These are phyloP conservation scores for Busseola fusca DNA, from an alignment of 2,888 invertebrate genomes.

Conservation along the genomic window DNA sequence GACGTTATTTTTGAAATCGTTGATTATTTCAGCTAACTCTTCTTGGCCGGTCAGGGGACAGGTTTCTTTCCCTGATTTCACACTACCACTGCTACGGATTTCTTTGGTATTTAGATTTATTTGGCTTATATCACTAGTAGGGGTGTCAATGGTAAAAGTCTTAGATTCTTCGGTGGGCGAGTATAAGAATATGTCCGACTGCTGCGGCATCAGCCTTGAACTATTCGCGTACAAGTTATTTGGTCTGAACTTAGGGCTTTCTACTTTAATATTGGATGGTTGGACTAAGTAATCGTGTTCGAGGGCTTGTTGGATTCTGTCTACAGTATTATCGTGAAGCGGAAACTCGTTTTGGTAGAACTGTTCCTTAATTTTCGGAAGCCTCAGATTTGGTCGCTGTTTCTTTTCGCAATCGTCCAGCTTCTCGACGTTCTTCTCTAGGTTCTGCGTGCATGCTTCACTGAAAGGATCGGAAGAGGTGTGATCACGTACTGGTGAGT, in stretches of 20 bases:
- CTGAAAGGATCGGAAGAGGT: slow-evolving; percentile 82
- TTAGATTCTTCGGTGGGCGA: slow-evolving; percentile 87
- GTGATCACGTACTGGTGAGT: slow-evolving; percentile 72
- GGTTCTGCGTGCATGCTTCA: slow-evolving; percentile 83
- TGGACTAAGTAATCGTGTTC: slow-evolving; percentile 90
- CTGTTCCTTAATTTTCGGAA: slow-evolving; percentile 84
- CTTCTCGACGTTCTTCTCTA: slow-evolving; percentile 77
- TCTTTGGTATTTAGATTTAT: slow-evolving; percentile 85
- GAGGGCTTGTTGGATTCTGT: slow-evolving; percentile 85
- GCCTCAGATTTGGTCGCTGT: slow-evolving; percentile 83
- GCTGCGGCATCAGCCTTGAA: slow-evolving; percentile 82
- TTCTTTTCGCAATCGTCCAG: slow-evolving; percentile 74
- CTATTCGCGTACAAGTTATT: slow-evolving; percentile 86
- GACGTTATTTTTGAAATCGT: slow-evolving; percentile 96
- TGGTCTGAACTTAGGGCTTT: slow-evolving; percentile 85
- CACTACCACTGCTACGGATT: slow-evolving; percentile 78
- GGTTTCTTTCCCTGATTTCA: slow-evolving; percentile 83
- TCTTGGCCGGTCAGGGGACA: slow-evolving; percentile 90
- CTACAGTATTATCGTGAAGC: slow-evolving; percentile 74
- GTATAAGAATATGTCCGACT: slow-evolving; percentile 83
- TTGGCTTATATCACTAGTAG: slow-evolving; percentile 87
- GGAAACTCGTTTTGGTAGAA: slow-evolving; percentile 86
- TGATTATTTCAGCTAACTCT: slow-evolving; percentile 95
- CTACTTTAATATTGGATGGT: slow-evolving; percentile 90
- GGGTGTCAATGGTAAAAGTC: slow-evolving; percentile 84